A percentile compares a stretch with the other conserved stretches of the same genome.
These are phyloP conservation scores for Sacculina carcini DNA, from an alignment of 2,888 invertebrate species.

Conservation along the genomic window DNA sequence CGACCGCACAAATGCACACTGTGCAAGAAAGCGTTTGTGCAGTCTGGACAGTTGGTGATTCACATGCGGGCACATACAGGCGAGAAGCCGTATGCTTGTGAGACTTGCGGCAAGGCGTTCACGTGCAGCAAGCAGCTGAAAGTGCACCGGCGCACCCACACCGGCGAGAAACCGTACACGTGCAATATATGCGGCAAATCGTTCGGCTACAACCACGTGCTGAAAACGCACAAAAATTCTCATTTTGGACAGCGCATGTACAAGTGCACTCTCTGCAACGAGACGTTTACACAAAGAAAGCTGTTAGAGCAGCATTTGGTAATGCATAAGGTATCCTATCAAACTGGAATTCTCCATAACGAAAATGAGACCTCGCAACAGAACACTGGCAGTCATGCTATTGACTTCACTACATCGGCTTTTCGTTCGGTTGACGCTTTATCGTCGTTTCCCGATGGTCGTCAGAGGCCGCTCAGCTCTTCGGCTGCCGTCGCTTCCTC, in stretches of 20 bases:
- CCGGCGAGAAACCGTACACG: conserved; percentile 68
- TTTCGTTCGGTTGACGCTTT: no score
- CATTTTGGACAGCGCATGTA: conserved; percentile 78
- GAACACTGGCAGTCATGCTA: no score
- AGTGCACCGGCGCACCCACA: conserved; percentile 69
- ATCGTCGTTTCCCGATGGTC: no score
- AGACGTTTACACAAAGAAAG: conserved; percentile 69
- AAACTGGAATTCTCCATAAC: no score
- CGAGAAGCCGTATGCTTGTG: conserved; percentile 39
- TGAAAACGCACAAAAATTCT: conserved; percentile 64
- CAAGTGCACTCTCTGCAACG: conserved; percentile 71
- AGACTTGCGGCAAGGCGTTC: conserved; percentile 63
- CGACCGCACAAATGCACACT: conserved; percentile 66
- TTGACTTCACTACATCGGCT: no score
- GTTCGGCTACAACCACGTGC: conserved; percentile 71
- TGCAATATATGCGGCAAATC: conserved; percentile 73
- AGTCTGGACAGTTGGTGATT: conserved; percentile 67
- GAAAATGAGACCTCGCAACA: no score
- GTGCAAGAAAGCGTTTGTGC: conserved; percentile 68
- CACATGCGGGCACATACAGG: conserved; percentile 68
- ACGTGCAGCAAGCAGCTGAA: conserved; percentile 75
- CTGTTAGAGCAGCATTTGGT: conserved; percentile 70
- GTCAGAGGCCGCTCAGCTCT: no score
- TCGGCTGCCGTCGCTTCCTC: no score
- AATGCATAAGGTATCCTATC: no score